A percentile compares a stretch with the other conserved stretches of the same genome.
Conservation (phyloP, 1,140 invertebrate genomes). For the Venturia canescens region DNA sequence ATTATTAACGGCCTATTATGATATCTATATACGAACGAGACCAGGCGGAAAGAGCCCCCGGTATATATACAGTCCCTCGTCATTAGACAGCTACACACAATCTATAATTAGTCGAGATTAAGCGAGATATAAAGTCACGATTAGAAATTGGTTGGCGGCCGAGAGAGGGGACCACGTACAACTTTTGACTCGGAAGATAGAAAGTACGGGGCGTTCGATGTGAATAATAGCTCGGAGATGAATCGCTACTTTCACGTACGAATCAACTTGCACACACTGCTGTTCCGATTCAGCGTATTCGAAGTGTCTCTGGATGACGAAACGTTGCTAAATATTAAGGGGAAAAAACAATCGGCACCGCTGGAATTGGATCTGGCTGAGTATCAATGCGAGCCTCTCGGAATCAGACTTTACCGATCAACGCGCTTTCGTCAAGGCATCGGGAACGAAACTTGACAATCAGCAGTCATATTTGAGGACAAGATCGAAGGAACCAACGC, state of each 20-base stretch:
- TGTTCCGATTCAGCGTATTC: neutral
- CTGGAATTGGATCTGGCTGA: neutral
- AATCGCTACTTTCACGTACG: conserved; percentile 14
- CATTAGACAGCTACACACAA: conserved; percentile 29
- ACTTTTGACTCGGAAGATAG: neutral
- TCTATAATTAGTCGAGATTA: conserved; percentile 42
- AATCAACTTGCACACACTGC: neutral
- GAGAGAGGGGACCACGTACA: neutral
- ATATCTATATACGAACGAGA: conserved; percentile 19
- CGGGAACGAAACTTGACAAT: no score
- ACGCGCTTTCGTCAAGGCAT: neutral
- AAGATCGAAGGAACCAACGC: no score
- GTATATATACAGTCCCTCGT: conserved; percentile 16
- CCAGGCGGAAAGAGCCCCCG: conserved; percentile 27
- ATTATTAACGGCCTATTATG: neutral
- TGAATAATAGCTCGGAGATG: conserved; percentile 22
- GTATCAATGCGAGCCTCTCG: neutral
- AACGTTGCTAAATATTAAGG: neutral
- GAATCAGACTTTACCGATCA: neutral
- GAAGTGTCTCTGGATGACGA: conserved; percentile 1
- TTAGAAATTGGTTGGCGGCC: conserved; percentile 21
- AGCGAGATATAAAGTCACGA: conserved; percentile 37
- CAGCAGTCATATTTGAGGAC: no score
- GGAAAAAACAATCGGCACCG: neutral
- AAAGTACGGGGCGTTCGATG: conserved; percentile 33